Percentiles rank a stretch among this genome's conserved stretches.
These are phyloP conservation scores for Characodon lateralis DNA, from an alignment of 2,797 vertebrate species.

Conservation along the genomic window DNA sequence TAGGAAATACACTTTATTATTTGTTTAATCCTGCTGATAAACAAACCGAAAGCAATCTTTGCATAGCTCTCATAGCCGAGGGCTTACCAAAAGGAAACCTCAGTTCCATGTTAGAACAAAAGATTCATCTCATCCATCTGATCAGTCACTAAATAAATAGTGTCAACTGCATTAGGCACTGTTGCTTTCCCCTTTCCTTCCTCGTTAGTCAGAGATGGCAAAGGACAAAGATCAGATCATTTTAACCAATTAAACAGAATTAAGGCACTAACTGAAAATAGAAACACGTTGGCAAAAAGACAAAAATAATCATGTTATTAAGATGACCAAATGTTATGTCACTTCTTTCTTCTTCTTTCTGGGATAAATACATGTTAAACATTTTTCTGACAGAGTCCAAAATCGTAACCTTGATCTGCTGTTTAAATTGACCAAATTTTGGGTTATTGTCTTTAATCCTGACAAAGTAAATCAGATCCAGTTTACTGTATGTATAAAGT, in stretches of 20 bases:
- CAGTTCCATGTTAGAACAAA: background rate
- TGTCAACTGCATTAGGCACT: background rate
- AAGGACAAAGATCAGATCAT: background rate
- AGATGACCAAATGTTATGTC: background rate
- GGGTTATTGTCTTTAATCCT: background rate
- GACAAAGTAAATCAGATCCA: background rate
- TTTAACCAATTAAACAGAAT: background rate
- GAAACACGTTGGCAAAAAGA: background rate
- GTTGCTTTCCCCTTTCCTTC: background rate
- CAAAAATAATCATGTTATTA: background rate
- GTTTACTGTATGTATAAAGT: background rate
- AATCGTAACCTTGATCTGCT: background rate
- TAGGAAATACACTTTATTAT: background rate
- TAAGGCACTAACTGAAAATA: background rate
- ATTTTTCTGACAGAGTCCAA: background rate
- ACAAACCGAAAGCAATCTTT: background rate
- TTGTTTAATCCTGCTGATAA: background rate
- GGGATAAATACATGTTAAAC: background rate
- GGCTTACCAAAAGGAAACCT: background rate
- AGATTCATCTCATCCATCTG: background rate
- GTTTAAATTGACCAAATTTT: background rate
- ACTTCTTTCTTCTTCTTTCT: background rate
- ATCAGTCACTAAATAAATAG: background rate
- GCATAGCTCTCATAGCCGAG: background rate
- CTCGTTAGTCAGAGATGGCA: background rate